Base-by-base conservation (phyloP, 2,797 vertebrate species). In the Pampus argenteus region DNA sequence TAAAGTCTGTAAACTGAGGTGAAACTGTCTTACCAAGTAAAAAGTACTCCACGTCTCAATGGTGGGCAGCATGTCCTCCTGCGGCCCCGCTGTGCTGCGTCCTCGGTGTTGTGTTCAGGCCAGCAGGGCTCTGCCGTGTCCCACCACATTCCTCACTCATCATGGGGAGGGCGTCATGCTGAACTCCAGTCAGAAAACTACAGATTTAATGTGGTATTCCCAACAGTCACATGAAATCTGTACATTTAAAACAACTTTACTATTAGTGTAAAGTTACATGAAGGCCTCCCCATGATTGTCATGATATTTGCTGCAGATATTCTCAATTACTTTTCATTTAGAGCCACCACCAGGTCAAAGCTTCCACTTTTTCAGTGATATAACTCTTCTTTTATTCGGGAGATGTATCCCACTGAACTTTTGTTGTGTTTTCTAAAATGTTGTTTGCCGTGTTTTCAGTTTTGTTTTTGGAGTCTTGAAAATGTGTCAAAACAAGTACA, bases 201-300 rank as follows among this genome's bases (percentile, higher is more conserved):
- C 42, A 0, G 0, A 34, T 76, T 71, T 45, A 71, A 34, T 0
- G 51, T 2, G 2, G 2, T 29, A 3, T 5, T 13, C 5, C 3
- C 22, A 3, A 0, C 2, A 1, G 2, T 11, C 2, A 3, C 7
- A 4, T 1, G 17, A 47, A 14, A n/a, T n/a, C 1, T 5, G 3
- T 5, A 2, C 7, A 2, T 25, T 13, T 25, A 18, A 34, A 2
- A 0, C 22, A 40, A 38, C 7, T 20, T 29, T 38, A 38, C 1
- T 3, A 5, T 6, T 1, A 4, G 4, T 25, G 3, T 40, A 17
- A 15, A 20, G 14, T 13, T 49, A 7, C 28, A 29, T 29, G 5
- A 29, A 29, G 26, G 26, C 26, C n/a, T n/a, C n/a, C n/a, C n/a
- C n/a, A n/a, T n/a, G 26, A 47, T 48, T 23, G 14, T 15, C n/a